A percentile compares a stretch with the other conserved stretches of the same genome.
phyloP scores from a whole-genome alignment of 2,888 invertebrate genomes.

The Papilio demoleus region DNA sequence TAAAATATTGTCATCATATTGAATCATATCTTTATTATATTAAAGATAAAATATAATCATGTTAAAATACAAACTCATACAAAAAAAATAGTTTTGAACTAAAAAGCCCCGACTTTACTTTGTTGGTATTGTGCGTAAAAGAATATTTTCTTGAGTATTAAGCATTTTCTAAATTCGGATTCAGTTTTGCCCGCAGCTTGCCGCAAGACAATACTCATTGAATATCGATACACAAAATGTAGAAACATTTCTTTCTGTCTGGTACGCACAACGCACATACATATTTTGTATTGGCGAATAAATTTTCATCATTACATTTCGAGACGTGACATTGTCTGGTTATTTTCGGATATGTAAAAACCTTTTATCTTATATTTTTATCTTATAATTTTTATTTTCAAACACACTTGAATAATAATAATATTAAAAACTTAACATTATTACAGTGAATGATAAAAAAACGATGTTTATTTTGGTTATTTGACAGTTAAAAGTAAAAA shows the following conservation, averaged over 20 bases:
- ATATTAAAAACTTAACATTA: neutral
- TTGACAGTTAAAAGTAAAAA: neutral
- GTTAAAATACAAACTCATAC: no score
- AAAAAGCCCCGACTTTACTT: no score
- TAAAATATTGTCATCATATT: no score
- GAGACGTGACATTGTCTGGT: conserved; percentile 10
- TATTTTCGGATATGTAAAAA: conserved; percentile 2
- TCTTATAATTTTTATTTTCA: neutral
- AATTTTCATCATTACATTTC: conserved; percentile 18
- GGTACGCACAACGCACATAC: conserved; percentile 18
- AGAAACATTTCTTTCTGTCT: conserved; percentile 17
- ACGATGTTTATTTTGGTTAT: neutral
- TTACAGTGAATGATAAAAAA: neutral
- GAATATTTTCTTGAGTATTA: neutral
- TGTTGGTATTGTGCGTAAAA: neutral
- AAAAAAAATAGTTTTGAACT: no score
- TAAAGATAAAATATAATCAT: no score
- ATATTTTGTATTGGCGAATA: conserved; percentile 8
- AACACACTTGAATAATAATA: neutral
- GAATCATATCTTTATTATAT: no score
- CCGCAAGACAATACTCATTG: conserved; percentile 19
- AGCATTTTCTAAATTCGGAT: conserved; percentile 2
- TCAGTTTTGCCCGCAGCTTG: conserved; percentile 3
- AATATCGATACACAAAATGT: conserved; percentile 17
- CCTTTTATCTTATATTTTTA: neutral